Conservation (phyloP, 2,888 invertebrate species). For the Tipula lateralis region DNA sequence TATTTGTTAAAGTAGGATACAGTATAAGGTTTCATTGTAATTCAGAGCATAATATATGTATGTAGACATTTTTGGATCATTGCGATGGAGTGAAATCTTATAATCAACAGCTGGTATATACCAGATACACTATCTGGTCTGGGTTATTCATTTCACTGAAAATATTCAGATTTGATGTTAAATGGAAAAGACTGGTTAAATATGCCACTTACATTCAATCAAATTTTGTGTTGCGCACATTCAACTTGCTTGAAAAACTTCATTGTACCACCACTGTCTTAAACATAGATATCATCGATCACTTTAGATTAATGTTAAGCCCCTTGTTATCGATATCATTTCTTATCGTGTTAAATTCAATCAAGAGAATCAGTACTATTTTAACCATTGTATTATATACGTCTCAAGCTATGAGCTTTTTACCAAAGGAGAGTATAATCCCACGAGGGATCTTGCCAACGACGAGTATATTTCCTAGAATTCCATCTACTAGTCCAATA, state of each 20-base stretch:
- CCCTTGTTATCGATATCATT: not conserved
- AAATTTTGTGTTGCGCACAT: no score
- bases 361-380: not conserved
- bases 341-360: not conserved
- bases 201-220: no score
- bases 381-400: not conserved
- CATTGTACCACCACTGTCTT: no score
- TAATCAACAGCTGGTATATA: not conserved
- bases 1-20: not conserved
- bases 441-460: not conserved
- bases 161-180: no score
- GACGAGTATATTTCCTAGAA: not conserved
- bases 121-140: not conserved
- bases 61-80: no score
- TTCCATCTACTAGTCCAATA: not conserved
- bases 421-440: not conserved
- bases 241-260: no score
- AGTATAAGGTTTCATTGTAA: not conserved
- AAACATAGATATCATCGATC: not conserved
- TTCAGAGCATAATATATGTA: no score
- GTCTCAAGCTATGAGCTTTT: not conserved
- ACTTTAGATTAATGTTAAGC: not conserved
- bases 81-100: not conserved
- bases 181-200: no score
- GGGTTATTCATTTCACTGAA: no score